Conservation (phyloP, 1,140 invertebrate species). For the Saccostrea echinata region DNA sequence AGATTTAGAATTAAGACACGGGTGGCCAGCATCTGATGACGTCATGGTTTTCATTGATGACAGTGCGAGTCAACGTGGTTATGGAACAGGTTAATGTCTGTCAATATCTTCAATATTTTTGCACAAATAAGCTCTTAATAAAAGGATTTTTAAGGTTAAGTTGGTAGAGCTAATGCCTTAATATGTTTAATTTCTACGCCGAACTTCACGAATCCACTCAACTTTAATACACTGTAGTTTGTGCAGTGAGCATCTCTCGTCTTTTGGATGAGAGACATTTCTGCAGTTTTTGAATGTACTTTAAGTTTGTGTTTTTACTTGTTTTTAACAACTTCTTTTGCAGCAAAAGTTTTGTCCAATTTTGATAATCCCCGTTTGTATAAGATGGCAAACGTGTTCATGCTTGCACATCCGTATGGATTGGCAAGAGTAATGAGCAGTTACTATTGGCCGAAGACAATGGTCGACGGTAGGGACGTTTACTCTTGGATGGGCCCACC, state of each 20-base stretch:
- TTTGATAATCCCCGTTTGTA: slow-evolving; percentile 82
- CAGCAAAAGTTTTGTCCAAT: background rate
- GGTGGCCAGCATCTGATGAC: slow-evolving; percentile 69
- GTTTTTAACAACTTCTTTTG: slow-evolving; percentile 80
- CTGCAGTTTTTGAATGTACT: no score
- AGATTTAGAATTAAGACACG: slow-evolving; percentile 67
- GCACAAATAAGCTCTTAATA: no score
- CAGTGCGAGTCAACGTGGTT: slow-evolving; percentile 79
- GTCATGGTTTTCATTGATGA: slow-evolving; percentile 80
- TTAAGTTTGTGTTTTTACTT: no score
- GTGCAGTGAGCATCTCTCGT: no score
- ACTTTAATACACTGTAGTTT: no score
- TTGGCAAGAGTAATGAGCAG: slow-evolving; percentile 88
- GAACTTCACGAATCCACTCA: no score
- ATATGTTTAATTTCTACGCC: no score
- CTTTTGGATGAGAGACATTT: no score
- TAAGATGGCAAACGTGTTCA: slow-evolving; percentile 88
- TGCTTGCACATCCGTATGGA: slow-evolving; percentile 88
- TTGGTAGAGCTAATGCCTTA: no score
- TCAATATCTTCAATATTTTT: no score
- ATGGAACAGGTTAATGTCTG: slow-evolving; percentile 39
- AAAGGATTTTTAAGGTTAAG: no score
- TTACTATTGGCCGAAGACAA: slow-evolving; percentile 76
- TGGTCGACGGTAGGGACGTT: background rate
- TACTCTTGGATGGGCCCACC: slow-evolving; percentile 1